A percentile compares a stretch with the other conserved stretches of the same genome.
These are phyloP conservation scores for Hedychridium roseum DNA, from an alignment of 2,888 invertebrate species.

Conservation along the genomic window DNA sequence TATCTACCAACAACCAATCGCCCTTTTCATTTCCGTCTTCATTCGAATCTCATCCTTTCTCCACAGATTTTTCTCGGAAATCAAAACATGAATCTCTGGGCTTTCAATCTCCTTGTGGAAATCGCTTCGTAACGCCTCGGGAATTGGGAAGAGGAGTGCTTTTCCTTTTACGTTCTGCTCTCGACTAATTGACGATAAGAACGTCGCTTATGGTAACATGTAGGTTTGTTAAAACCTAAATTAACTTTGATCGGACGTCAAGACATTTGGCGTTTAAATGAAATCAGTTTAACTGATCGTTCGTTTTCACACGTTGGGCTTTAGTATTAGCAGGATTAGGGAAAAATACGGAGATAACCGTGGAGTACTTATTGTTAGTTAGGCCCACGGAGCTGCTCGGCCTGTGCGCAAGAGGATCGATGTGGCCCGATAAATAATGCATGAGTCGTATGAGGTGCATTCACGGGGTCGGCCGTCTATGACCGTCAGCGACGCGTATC, in stretches of 20 bases:
- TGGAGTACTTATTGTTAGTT: not conserved
- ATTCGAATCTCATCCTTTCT: not conserved
- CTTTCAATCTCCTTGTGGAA: too few relatives aligned
- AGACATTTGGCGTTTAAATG: not conserved
- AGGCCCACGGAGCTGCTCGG: too few relatives aligned
- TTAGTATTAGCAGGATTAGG: not conserved
- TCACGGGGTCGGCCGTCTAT: constrained; percentile 15
- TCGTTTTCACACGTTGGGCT: not conserved
- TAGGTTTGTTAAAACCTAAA: too few relatives aligned
- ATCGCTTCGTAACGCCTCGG: too few relatives aligned
- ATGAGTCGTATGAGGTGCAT: constrained; percentile 35
- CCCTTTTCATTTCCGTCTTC: not conserved
- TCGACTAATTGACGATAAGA: too few relatives aligned
- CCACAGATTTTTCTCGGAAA: too few relatives aligned
- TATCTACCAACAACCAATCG: not conserved
- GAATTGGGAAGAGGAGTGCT: too few relatives aligned
- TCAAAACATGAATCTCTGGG: too few relatives aligned
- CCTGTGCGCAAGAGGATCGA: constrained; percentile 17
- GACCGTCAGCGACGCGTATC: constrained; percentile 12
- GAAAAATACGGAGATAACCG: not conserved
- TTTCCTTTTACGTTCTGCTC: too few relatives aligned
- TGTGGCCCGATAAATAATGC: constrained; percentile 42
- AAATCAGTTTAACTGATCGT: not conserved
- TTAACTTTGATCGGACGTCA: not conserved
- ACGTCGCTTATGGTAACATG: too few relatives aligned